Evolutionary conservation across 2,797 vertebrate species (phyloP).

Genomic region (Gorsachius magnificus): DNA sequence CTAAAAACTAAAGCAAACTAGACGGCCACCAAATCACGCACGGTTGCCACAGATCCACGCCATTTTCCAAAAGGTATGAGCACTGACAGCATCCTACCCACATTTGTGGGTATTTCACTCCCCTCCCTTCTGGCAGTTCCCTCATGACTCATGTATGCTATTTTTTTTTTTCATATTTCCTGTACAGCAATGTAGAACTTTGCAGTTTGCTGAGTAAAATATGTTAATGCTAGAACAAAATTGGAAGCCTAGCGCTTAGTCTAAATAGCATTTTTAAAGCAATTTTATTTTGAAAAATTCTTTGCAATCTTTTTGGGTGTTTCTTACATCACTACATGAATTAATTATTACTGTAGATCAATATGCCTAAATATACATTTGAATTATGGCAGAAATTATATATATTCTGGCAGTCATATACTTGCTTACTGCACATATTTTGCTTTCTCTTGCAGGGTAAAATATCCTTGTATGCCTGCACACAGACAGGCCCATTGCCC

Average conservation of each 20-base stretch:
- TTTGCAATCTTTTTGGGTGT: neutral
- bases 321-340: neutral
- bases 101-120: neutral
- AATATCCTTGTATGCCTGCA: accelerated
- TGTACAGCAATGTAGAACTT: neutral
- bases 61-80: neutral
- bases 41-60: neutral
- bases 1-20: neutral
- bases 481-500: neutral
- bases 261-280: neutral
- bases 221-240: neutral
- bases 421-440: neutral
- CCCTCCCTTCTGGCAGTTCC: neutral
- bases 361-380: neutral
- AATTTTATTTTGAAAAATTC: neutral
- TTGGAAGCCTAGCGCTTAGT: neutral
- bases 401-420: accelerated
- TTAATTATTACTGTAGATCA: neutral
- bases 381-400: neutral
- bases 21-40: accelerated
- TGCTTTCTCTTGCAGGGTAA: neutral
- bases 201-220: neutral
- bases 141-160: accelerated
- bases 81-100: neutral
- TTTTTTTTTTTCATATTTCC: neutral